Conservation (phyloP, 1,140 invertebrate species). For the Uloborus diversus region DNA sequence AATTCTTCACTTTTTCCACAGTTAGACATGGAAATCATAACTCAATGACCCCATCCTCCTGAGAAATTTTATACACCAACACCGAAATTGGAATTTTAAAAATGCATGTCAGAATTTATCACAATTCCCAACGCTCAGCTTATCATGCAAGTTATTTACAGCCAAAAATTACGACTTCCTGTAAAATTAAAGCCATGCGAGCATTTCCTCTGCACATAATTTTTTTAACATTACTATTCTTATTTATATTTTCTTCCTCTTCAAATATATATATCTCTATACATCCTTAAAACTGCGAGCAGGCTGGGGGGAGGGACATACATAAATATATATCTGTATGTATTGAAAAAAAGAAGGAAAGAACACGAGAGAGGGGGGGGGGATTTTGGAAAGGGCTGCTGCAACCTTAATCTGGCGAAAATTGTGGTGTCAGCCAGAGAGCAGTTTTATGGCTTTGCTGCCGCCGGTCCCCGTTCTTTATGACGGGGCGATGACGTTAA, state of each 20-base stretch:
- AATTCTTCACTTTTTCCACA: too few species aligned
- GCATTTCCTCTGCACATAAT: neutral
- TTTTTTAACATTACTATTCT: slow-evolving; percentile 3
- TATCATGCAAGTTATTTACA: too few species aligned
- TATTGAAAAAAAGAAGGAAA: slow-evolving; percentile 15
- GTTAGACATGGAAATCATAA: too few species aligned
- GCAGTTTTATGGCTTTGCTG: slow-evolving; percentile 39
- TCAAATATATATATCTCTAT: neutral
- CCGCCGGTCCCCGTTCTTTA: slow-evolving; percentile 47
- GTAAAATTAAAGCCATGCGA: neutral
- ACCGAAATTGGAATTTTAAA: too few species aligned
- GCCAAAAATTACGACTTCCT: slow-evolving; percentile 5
- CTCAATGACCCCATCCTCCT: too few species aligned
- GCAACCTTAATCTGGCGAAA: slow-evolving; percentile 54
- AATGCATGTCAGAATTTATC: too few species aligned
- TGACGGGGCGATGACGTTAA: slow-evolving; percentile 53
- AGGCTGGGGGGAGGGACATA: neutral
- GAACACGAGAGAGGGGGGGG: neutral
- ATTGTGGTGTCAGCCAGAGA: slow-evolving; percentile 54
- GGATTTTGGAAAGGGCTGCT: neutral
- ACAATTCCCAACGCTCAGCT: too few species aligned
- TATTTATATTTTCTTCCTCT: neutral
- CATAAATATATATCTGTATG: slow-evolving; percentile 17
- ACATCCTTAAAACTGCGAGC: neutral
- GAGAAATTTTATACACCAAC: too few species aligned